phyloP scores from a whole-genome alignment of 2,113 vertebrate species.

The Lota lota region DNA sequence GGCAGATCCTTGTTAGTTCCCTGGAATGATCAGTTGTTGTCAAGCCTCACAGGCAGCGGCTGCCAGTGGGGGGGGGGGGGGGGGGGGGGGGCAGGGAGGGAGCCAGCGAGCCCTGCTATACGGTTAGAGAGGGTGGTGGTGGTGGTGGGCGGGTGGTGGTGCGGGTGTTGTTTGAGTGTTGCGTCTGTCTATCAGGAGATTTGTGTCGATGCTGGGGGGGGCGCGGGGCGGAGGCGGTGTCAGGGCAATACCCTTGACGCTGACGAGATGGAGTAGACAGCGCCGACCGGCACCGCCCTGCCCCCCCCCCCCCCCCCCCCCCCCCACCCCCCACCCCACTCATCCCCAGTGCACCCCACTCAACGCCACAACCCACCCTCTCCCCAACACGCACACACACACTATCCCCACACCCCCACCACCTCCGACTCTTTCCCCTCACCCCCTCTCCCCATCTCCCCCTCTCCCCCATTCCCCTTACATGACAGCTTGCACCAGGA shows the following conservation, averaged over 20 bases:
- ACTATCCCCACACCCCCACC: no score
- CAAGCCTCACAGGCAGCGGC: conserved; percentile 34
- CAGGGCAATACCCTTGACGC: conserved; percentile 74
- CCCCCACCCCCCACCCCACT: conserved; percentile 17
- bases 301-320: conserved; percentile 37
- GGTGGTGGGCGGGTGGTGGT: neutral
- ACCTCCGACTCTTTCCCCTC: conserved; percentile 1
- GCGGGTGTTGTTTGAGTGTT: conserved; percentile 46
- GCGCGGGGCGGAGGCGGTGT: conserved; percentile 63
- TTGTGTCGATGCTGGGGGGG: conserved; percentile 59
- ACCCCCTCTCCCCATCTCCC: neutral
- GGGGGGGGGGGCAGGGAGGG: conserved; percentile 12
- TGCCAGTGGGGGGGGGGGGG: conserved; percentile 22
- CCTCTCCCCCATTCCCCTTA: conserved; percentile 19
- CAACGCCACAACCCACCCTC: neutral
- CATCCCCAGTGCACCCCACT: conserved; percentile 31
- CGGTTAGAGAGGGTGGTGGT: neutral
- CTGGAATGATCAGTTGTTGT: conserved; percentile 63
- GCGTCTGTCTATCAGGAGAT: conserved; percentile 63
- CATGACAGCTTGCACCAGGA: conserved; percentile 21
- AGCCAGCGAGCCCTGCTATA: no score
- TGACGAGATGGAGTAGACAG: conserved; percentile 76
- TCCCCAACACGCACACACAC: no score
- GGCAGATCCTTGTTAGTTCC: conserved; percentile 60
- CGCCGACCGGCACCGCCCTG: conserved; percentile 62